These are phyloP conservation scores for Acronicta alni DNA, from an alignment of 2,888 invertebrate species.

Conservation along the genomic window DNA sequence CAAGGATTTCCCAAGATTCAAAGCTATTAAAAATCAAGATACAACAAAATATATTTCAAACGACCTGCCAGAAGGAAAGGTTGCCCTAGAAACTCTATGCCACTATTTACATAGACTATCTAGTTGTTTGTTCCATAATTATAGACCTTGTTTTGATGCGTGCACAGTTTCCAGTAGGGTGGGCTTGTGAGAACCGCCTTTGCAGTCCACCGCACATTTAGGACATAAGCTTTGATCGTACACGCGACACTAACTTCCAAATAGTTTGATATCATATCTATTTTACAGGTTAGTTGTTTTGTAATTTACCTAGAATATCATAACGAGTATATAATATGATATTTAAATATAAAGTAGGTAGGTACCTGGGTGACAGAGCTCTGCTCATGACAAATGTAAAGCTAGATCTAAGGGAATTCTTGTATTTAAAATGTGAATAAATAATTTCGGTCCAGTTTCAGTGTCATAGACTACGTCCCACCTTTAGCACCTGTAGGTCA, in stretches of 20 bases:
- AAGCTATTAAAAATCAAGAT: too few relatives aligned
- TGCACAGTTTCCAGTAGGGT: conserved; percentile 47
- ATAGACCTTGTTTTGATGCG: conserved; percentile 44
- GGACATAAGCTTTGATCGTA: conserved; percentile 52
- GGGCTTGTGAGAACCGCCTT: conserved; percentile 24
- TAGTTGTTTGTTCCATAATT: conserved; percentile 28
- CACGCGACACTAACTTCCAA: conserved; percentile 42
- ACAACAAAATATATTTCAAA: too few relatives aligned
- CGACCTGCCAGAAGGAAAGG: background rate
- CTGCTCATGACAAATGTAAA: too few relatives aligned
- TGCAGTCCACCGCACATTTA: conserved; percentile 45
- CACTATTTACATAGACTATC: conserved; percentile 19
- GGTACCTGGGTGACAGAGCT: too few relatives aligned
- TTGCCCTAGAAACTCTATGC: background rate
- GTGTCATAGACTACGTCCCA: too few relatives aligned
- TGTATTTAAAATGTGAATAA: too few relatives aligned
- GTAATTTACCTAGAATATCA: background rate
- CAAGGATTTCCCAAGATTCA: background rate
- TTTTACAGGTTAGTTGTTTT: conserved; percentile 4
- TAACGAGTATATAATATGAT: too few relatives aligned
- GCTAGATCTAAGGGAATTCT: too few relatives aligned
- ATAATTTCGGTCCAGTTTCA: too few relatives aligned
- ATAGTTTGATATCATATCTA: conserved; percentile 45
- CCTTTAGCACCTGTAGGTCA: too few relatives aligned
- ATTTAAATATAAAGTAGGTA: too few relatives aligned